These are phyloP conservation scores for Stenodema calcarata DNA, from an alignment of 2,888 invertebrate species.

Conservation along the genomic window DNA sequence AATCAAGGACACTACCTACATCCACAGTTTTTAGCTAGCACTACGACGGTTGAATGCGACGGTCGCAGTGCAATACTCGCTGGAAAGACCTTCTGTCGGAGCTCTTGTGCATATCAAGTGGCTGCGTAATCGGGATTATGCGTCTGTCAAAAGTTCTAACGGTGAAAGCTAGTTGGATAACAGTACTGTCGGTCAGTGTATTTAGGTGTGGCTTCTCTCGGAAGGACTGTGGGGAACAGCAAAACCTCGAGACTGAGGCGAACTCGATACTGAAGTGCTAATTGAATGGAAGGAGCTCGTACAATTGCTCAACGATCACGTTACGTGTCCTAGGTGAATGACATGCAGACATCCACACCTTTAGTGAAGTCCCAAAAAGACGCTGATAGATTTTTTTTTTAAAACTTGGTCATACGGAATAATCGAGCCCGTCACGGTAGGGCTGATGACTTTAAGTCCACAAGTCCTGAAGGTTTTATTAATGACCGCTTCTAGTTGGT, in stretches of 20 bases:
- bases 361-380: too few species aligned
- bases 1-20: too few species aligned
- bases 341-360: too few species aligned
- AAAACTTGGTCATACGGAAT: too few species aligned
- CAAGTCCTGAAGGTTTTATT: too few species aligned
- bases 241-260: not conserved
- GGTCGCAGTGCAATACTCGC: not conserved
- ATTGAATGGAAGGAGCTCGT: not conserved
- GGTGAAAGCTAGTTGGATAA: conserved; percentile 7
- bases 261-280: not conserved
- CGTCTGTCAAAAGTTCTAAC: not conserved
- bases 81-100: not conserved
- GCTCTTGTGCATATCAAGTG: not conserved
- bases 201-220: not conserved
- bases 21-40: too few species aligned
- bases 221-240: not conserved
- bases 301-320: not conserved
- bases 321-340: not conserved
- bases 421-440: too few species aligned
- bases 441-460: too few species aligned
- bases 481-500: too few species aligned
- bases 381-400: too few species aligned
- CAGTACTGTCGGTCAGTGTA: not conserved
- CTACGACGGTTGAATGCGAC: not conserved
- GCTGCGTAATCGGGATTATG: conserved; percentile 13